Evolutionary conservation across 2,113 vertebrate genomes (phyloP), one percentile per base, ranked within the genome.

Genomic region (Coptodon bakossiorum): DNA sequence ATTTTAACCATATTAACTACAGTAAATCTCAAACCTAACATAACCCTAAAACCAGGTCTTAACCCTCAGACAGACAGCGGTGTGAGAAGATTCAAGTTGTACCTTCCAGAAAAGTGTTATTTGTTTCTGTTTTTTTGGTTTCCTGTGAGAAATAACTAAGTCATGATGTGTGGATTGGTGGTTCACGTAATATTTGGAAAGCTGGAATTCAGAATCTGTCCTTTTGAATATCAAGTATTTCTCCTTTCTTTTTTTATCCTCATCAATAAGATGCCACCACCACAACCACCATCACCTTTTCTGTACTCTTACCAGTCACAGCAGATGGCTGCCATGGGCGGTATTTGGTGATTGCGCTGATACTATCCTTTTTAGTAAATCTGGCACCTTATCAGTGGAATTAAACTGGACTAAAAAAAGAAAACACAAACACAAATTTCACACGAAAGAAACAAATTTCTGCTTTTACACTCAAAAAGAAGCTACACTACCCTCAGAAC

Each of bases 151-250:
- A 66, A 66, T 1, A 38, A 66, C 17, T 66, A 34, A 38, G 31
- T 38, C 61, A 38, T 0, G 10, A 36, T 66, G 61, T 66, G 11
- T 7, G 0, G 61, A 7, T n/a, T 9, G 17, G 1, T 9, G 19
- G 17, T n/a, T 66, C 0, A 11, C 1, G 6, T 38, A 36, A 66
- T 38, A 66, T 66, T n/a, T 0, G 19, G 61, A 66, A 38, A n/a
- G 34, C 31, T 66, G 61, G 34, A 66, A 38, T 12, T 38, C 34
- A 38, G 3, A 66, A 38, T 66, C 3, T 7, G 1, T 12, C 61
- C 3, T 3, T 66, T 66, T 22, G 3, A 12, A 38, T 66, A 12
- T 66, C 10, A n/a, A 66, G 3, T 38, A 1, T 66, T 36, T 3
- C 31, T n/a, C 10, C 31, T 12, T 6, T n/a, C 4, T 7, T n/a